Evolutionary conservation across 2,113 vertebrate species (phyloP).

Genomic region (Tretioscincus oriximinensis): DNA sequence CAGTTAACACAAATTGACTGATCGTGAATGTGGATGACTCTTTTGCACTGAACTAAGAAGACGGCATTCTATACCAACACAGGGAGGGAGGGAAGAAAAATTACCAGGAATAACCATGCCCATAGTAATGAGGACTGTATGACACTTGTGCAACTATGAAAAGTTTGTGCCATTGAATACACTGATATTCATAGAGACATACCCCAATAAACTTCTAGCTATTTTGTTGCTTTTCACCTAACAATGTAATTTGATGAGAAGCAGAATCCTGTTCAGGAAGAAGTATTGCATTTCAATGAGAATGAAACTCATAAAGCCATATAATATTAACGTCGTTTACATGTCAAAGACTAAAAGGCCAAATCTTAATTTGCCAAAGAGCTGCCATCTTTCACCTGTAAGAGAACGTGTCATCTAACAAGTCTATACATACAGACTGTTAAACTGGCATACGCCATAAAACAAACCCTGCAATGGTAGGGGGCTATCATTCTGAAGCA

Average conservation of each 20-base stretch:
- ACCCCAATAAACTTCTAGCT: background rate
- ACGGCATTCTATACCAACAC: too few relatives aligned
- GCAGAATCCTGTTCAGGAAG: background rate
- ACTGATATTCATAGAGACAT: background rate
- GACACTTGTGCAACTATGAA: background rate
- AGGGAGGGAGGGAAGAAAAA: too few relatives aligned
- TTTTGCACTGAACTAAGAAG: too few relatives aligned
- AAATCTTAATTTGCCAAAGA: background rate
- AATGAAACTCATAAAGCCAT: background rate
- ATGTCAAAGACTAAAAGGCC: background rate
- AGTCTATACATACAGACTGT: too few relatives aligned
- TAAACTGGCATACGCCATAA: too few relatives aligned
- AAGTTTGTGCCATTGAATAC: background rate
- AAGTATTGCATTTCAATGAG: background rate
- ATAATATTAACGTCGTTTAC: background rate
- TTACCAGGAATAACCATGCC: too few relatives aligned
- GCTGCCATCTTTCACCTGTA: too few relatives aligned
- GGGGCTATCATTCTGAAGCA: conserved; percentile 26
- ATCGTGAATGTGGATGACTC: too few relatives aligned
- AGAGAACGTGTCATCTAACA: too few relatives aligned
- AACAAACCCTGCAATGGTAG: too few relatives aligned
- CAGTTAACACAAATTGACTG: too few relatives aligned
- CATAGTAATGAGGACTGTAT: too few relatives aligned
- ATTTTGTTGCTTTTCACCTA: background rate
- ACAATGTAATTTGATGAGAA: background rate